A percentile compares a stretch with the other conserved stretches of the same genome.
phyloP scores from a whole-genome alignment of 2,113 vertebrate species.

The Spermophilus dauricus region DNA sequence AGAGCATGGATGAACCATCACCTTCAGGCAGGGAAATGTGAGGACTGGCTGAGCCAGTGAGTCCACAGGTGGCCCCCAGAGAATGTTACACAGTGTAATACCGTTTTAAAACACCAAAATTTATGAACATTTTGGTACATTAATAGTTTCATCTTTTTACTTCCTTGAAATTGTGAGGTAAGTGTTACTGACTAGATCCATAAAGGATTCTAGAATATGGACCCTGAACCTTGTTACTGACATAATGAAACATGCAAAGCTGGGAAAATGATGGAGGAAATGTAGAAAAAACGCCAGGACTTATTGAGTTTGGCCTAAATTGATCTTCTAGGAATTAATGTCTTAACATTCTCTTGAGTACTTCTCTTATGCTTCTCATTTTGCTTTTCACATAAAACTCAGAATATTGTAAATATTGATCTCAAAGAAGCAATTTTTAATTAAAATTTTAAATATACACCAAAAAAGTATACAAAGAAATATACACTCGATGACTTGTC shows the following conservation, averaged over 20 bases:
- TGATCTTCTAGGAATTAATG: neutral
- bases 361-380: conserved; percentile 21
- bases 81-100: neutral
- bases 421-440: neutral
- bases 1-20: neutral
- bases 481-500: neutral
- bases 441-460: neutral
- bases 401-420: conserved; percentile 7
- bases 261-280: neutral
- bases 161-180: conserved; percentile 41
- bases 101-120: neutral
- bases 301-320: conserved; percentile 9
- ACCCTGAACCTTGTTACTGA: neutral
- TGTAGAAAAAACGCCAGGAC: neutral
- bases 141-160: conserved; percentile 44
- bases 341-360: neutral
- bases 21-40: neutral
- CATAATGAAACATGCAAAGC: neutral
- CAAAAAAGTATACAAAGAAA: neutral
- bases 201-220: neutral
- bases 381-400: conserved; percentile 17
- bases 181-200: neutral
- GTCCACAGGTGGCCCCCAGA: neutral
- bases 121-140: conserved; percentile 43
- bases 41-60: neutral